phyloP scores from a whole-genome alignment of 2,888 invertebrate genomes.

The Lamproptera curius region DNA sequence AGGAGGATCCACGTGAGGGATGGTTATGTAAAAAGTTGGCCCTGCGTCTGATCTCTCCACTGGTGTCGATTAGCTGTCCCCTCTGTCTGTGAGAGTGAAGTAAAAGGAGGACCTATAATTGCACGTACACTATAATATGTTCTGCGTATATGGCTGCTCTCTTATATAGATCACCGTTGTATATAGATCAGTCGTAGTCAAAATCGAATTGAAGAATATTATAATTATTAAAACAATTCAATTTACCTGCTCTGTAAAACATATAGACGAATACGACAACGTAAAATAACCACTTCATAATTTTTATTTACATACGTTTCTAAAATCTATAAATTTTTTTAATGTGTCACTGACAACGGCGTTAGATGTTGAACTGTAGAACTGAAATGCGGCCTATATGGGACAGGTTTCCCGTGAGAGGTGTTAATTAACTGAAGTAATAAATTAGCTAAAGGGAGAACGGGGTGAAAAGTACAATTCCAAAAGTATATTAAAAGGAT shows the following conservation, averaged over 20 bases:
- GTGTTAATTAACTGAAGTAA: conserved; percentile 34
- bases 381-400: conserved; percentile 29
- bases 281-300: conserved; percentile 60
- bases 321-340: background rate
- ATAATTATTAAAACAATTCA: background rate
- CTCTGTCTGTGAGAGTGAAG: too few species aligned
- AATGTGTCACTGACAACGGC: background rate
- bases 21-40: too few species aligned
- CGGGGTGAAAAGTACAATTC: conserved; percentile 1
- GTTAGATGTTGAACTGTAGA: conserved; percentile 22
- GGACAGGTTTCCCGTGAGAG: conserved; percentile 26
- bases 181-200: too few species aligned
- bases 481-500: too few species aligned
- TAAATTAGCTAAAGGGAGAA: conserved; percentile 30
- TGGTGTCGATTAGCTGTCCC: too few species aligned
- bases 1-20: too few species aligned
- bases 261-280: conserved; percentile 51
- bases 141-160: too few species aligned
- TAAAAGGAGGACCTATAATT: too few species aligned
- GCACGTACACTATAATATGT: too few species aligned
- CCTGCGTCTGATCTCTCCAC: too few species aligned
- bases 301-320: conserved; percentile 21
- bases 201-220: background rate
- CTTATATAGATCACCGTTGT: too few species aligned
- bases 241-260: conserved; percentile 53